Evolutionary conservation across 2,797 vertebrate genomes (phyloP).

Genomic region (Peromyscus aztecus): DNA sequence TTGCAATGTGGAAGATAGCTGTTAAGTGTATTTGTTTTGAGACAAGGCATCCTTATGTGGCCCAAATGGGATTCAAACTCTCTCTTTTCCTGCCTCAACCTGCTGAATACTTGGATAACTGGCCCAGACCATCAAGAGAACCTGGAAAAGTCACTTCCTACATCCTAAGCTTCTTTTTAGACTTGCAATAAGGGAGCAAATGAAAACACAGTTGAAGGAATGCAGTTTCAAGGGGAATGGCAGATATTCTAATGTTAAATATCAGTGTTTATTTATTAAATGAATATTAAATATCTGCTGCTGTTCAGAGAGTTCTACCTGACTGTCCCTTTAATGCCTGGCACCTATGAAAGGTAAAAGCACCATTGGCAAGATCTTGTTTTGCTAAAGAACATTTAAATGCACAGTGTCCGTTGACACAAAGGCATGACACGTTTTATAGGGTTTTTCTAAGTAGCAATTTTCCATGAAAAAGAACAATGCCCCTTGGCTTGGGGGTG

Average conservation of each 20-base stretch:
- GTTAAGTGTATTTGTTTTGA: not conserved
- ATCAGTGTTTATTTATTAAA: not conserved
- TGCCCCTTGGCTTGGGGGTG: conserved; percentile 72
- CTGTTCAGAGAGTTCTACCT: not conserved
- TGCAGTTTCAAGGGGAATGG: not conserved
- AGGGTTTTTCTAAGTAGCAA: conserved; percentile 74
- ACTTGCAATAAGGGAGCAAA: not conserved
- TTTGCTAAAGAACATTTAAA: conserved; percentile 70
- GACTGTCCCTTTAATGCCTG: not conserved
- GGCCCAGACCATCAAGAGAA: not conserved
- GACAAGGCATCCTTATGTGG: not conserved
- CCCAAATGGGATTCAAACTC: not conserved
- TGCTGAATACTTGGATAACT: not conserved
- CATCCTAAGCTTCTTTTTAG: not conserved
- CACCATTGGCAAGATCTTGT: conserved; percentile 6
- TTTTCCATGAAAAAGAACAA: conserved; percentile 81
- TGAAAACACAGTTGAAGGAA: not conserved
- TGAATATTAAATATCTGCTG: not conserved
- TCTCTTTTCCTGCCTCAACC: not conserved
- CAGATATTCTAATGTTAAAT: not conserved
- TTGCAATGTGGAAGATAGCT: not conserved
- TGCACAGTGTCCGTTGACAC: conserved; percentile 35
- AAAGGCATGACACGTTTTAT: conserved; percentile 66
- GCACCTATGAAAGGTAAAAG: conserved; percentile 46
- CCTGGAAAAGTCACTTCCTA: not conserved